Percentiles rank a stretch among this genome's conserved stretches.
phyloP scores from a whole-genome alignment of 2,113 vertebrate genomes.

The Thalassarche chlororhynchos region DNA sequence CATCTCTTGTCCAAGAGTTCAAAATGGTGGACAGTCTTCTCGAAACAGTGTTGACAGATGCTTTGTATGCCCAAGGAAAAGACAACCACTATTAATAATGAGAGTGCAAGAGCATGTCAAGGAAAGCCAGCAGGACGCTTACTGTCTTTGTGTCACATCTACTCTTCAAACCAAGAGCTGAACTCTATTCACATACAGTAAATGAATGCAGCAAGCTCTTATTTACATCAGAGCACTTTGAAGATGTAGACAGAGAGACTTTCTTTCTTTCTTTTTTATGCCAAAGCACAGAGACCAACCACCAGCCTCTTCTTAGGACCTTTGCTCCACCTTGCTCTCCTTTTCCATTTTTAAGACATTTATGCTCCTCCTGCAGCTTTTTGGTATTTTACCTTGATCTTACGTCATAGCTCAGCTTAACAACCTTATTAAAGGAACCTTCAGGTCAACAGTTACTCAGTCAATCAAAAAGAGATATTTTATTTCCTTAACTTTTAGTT shows the following conservation, averaged over 20 bases:
- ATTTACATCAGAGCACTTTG: neutral
- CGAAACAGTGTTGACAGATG: neutral
- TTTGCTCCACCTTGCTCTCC: neutral
- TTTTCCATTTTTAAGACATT: neutral
- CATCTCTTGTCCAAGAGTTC: neutral
- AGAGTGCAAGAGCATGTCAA: neutral
- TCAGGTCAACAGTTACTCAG: neutral
- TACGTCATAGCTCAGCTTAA: neutral
- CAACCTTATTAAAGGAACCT: constrained; percentile 4
- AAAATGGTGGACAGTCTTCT: neutral
- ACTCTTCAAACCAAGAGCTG: constrained; percentile 66
- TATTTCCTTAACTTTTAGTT: neutral
- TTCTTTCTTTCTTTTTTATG: constrained; percentile 50
- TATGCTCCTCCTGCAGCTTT: neutral
- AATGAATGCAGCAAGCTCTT: constrained; percentile 69
- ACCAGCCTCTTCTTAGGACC: neutral
- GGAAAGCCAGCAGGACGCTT: neutral
- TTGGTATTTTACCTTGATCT: constrained; percentile 14
- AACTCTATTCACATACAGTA: constrained; percentile 62
- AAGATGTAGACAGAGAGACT: constrained; percentile 35
- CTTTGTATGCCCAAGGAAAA: neutral
- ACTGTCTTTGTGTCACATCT: neutral
- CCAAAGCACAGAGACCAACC: constrained; percentile 48
- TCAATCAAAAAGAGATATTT: neutral
- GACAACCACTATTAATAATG: neutral